Percentiles rank a stretch among this genome's conserved stretches.
Conservation (phyloP, 2,113 vertebrate genomes). For the Paralichthys olivaceus region DNA sequence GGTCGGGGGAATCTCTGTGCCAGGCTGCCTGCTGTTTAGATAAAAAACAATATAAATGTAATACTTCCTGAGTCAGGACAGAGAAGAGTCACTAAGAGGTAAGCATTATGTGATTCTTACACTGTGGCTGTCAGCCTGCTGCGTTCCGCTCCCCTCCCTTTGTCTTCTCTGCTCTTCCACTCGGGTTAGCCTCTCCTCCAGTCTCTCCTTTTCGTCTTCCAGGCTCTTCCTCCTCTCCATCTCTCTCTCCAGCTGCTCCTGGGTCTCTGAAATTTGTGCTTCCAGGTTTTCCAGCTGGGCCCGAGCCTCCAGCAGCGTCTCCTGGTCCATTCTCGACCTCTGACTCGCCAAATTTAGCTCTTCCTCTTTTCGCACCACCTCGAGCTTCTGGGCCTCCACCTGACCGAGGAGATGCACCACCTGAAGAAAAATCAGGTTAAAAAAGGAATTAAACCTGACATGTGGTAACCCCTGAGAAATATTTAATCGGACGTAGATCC, state of each 20-base stretch:
- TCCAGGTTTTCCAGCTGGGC: constrained; percentile 80
- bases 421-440: constrained; percentile 16
- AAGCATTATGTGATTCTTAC: constrained; percentile 59
- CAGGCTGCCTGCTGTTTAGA: constrained; percentile 12
- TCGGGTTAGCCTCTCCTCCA: constrained; percentile 84
- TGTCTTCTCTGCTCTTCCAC: constrained; percentile 70
- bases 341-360: constrained; percentile 83
- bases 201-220: constrained; percentile 84
- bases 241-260: constrained; percentile 85
- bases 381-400: constrained; percentile 88
- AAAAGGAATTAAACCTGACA: not conserved
- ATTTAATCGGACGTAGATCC: not conserved
- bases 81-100: not conserved
- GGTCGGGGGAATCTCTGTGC: constrained; percentile 68
- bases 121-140: constrained; percentile 25
- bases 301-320: constrained; percentile 82
- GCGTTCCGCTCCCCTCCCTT: constrained; percentile 44
- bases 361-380: constrained; percentile 89
- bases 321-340: constrained; percentile 83
- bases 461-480: not conserved
- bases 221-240: constrained; percentile 81
- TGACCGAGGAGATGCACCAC: constrained; percentile 88
- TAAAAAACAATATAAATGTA: not conserved
- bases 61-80: not conserved
- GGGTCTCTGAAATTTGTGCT: constrained; percentile 81